phyloP scores from a whole-genome alignment of 2,797 vertebrate genomes.

The Antrozous pallidus region DNA sequence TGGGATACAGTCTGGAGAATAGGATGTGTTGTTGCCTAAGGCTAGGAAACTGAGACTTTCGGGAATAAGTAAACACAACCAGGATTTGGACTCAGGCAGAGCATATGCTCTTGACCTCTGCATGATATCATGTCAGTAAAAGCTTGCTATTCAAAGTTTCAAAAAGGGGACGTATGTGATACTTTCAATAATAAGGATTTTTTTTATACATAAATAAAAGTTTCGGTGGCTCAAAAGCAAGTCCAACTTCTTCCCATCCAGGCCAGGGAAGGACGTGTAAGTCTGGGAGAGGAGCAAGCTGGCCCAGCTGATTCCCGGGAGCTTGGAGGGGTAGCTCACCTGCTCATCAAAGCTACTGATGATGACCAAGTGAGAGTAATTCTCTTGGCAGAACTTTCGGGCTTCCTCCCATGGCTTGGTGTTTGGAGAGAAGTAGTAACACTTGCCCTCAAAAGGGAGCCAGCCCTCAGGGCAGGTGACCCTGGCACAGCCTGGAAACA shows the following conservation, averaged over 20 bases:
- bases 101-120: neutral
- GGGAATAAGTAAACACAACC: neutral
- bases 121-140: neutral
- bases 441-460: conserved; percentile 57
- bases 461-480: conserved; percentile 55
- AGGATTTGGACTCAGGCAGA: neutral
- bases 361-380: conserved; percentile 67
- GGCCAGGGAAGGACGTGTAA: neutral
- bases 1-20: neutral
- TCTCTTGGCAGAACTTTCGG: conserved; percentile 59
- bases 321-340: neutral
- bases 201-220: neutral
- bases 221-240: neutral
- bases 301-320: neutral
- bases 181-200: too few relatives aligned
- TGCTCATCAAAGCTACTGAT: conserved; percentile 56
- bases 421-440: conserved; percentile 68
- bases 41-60: neutral
- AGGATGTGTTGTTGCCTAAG: neutral
- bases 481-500: conserved; percentile 25
- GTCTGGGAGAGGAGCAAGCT: neutral
- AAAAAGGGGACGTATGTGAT: too few relatives aligned
- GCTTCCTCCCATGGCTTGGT: conserved; percentile 62
- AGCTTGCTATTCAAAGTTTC: neutral
- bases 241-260: neutral